Evolutionary conservation across 1,140 invertebrate genomes (phyloP), one percentile per base, ranked within the genome.

Genomic region (Andricus grossulariae): DNA sequence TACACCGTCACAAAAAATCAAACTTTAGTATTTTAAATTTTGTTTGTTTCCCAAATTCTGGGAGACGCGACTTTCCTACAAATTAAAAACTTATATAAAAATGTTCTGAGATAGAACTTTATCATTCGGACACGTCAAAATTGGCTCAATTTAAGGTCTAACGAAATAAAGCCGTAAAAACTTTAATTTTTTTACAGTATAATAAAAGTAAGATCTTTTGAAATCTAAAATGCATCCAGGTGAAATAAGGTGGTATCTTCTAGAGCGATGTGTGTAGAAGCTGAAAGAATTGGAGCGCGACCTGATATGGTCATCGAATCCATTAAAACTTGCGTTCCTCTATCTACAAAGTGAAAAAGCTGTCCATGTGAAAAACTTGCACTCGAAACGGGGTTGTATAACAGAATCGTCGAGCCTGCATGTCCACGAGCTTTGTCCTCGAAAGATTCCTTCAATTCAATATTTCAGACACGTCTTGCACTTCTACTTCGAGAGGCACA

Each of bases 201-300:
- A 45, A 45, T 39, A 45, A 11, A 45, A 45, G 6, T 45, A 11
- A 45, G 8, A 11, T 45, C 7, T 45, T 7, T 45, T 11, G 10
- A 45, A 45, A 11, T 45, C 39, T 45, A 45, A 45, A 45, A 45
- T 45, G 8, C 39, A 45, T 45, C 39, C 39, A 45, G 39, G 39
- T 45, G 39, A 11, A 45, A 45, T 45, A 45, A 45, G 39, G 39
- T 45, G 39, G 51, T 76, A 76, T 78, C 76, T 73, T 76, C 77
- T 76, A 66, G 66, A 50, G 49, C 49, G 72, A 73, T 76, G 52
- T 76, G 60, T 77, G 49, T 50, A 54, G 73, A 10, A 78, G 84
- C 82, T 81, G 80, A 73, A 80, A 85, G 87, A 89, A 90, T 88
- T 89, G 86, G 89, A 89, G 87, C 89, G 87, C 84, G 87, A 57